phyloP scores from a whole-genome alignment of 2,888 invertebrate genomes.

The Andrena bicolor region DNA sequence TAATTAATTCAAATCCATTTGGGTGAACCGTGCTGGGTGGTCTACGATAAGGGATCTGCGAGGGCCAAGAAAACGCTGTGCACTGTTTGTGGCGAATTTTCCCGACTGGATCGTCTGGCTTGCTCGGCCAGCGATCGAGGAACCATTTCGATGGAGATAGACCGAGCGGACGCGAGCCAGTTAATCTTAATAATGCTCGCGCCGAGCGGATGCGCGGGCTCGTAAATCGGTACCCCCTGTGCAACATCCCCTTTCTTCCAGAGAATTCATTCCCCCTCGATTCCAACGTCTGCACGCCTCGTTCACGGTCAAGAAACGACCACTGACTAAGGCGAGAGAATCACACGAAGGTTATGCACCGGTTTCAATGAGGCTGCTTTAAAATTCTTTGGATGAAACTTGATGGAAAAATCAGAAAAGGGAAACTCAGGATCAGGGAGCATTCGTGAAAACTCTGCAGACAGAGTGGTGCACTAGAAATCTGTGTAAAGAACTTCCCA shows the following conservation, averaged over 20 bases:
- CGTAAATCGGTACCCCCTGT: conserved; percentile 79
- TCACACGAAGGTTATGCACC: neutral
- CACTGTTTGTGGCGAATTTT: conserved; percentile 18
- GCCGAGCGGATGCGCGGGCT: conserved; percentile 80
- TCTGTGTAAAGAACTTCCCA: no score
- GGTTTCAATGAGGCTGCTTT: neutral
- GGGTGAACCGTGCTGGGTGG: conserved; percentile 15
- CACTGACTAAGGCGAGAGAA: conserved; percentile 27
- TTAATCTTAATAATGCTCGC: conserved; percentile 84
- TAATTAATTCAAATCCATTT: conserved; percentile 17
- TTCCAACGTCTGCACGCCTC: conserved; percentile 12
- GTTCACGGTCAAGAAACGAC: conserved; percentile 27
- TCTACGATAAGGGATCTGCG: conserved; percentile 24
- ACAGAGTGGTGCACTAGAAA: no score
- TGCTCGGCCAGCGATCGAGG: conserved; percentile 73
- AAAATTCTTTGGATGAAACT: no score
- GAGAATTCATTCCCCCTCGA: conserved; percentile 63
- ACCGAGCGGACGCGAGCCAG: conserved; percentile 68
- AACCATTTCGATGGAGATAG: conserved; percentile 70
- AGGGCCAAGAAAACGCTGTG: neutral
- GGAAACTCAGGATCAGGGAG: no score
- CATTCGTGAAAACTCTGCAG: no score
- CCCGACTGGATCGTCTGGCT: conserved; percentile 42
- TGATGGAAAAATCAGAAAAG: no score
- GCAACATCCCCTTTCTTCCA: conserved; percentile 65